Evolutionary conservation across 2,888 invertebrate genomes (phyloP), one percentile per base, ranked within the genome.

Genomic region (Lasioglossum oenotherae): DNA sequence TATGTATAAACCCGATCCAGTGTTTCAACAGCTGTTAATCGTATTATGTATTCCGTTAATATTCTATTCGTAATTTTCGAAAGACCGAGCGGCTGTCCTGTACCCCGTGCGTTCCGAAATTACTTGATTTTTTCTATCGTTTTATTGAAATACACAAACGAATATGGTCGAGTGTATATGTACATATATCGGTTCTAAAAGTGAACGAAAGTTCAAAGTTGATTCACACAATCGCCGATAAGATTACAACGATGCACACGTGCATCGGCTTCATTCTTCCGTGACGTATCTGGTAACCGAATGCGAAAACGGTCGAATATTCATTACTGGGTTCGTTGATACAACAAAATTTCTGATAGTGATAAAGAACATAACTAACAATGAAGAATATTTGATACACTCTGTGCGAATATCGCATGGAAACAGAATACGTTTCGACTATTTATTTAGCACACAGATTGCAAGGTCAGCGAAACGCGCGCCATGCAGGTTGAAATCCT

Each of bases 171-270:
- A 41, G 38, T 79, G 69, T 74, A 64, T 64, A 44, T 46, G 16
- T 46, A 69, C 53, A 64, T 77, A 69, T 60, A 64, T 77, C 81
- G 14, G 80, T 80, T 89, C 69, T 77, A 76, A 78, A 73, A 69
- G 80, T 73, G 81, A 80, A 81, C 60, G 64, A 87, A 85, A 89
- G 89, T 89, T 89, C 90, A 89, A 89, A 89, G 89, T 89, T 89
- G 89, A 89, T 85, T 86, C 81, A 81, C 78, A 80, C 76, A 88
- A 89, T 89, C 85, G 44, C 23, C 78, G 89, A 89, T 89, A 89
- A 89, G 88, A 89, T 85, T 89, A 84, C 80, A 76, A 78, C 53
- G 84, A 74, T 82, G 82, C 86, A 76, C 86, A 86, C 71, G 82
- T 89, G 87, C 84, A 78, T 64, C 72, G 64, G 41, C 46, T 81